Evolutionary conservation across 1,140 invertebrate genomes (phyloP).

Genomic region (Hyles vespertilio): DNA sequence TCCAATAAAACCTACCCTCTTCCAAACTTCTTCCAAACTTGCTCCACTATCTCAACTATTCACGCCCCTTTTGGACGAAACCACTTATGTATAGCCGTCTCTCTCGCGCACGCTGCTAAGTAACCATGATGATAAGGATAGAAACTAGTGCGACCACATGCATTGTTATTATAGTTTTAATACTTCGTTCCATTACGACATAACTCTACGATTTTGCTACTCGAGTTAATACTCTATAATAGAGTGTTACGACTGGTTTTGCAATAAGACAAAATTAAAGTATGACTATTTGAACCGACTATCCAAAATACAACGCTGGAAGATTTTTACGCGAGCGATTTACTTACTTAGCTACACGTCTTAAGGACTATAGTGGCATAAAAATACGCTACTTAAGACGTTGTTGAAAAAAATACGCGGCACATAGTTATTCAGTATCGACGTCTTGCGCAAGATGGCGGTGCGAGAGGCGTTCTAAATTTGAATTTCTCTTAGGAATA

Average conservation of each 20-base stretch:
- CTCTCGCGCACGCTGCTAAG: constrained; percentile 28
- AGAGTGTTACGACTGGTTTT: constrained; percentile 9
- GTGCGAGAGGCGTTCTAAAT: constrained; percentile 63
- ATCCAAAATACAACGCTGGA: constrained; percentile 42
- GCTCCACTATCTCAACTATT: constrained; percentile 66
- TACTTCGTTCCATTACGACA: constrained; percentile 18
- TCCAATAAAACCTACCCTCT: constrained; percentile 67
- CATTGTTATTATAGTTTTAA: constrained; percentile 70
- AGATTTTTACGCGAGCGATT: constrained; percentile 73
- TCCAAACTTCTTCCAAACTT: constrained; percentile 65
- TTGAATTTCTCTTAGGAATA: constrained; percentile 70
- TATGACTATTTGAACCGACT: constrained; percentile 22
- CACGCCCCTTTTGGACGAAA: constrained; percentile 41
- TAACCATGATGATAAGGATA: constrained; percentile 38
- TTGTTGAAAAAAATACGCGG: constrained; percentile 64
- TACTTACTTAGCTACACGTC: constrained; percentile 57
- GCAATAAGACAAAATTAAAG: not conserved
- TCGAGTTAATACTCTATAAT: constrained; percentile 17
- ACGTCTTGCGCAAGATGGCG: constrained; percentile 73
- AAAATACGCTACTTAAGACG: constrained; percentile 71
- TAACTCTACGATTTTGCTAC: constrained; percentile 11
- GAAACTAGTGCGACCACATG: constrained; percentile 38
- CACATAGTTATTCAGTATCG: constrained; percentile 63
- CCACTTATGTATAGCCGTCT: constrained; percentile 33
- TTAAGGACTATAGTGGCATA: constrained; percentile 70